Evolutionary conservation across 2,113 vertebrate genomes (phyloP), one percentile per base, ranked within the genome.

Genomic region (Zonotrichia leucophrys): DNA sequence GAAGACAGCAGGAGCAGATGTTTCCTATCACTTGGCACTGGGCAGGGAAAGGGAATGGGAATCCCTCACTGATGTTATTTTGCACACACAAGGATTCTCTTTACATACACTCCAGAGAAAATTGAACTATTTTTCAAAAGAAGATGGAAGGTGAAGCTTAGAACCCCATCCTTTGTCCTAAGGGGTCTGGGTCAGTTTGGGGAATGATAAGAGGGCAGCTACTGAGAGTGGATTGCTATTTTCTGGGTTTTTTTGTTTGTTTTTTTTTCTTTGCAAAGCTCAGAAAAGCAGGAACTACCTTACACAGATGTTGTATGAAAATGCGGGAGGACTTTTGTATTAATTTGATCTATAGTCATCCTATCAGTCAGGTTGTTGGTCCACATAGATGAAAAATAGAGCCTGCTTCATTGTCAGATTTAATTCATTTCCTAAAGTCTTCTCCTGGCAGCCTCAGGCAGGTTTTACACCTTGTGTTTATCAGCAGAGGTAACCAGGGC

Each of bases 1-100:
- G 82, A 90, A 86, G 75, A 80, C 64, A 90, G 8, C 28, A 74
- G 25, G 52, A 94, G 50, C 74, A 94, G 87, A 85, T 90, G 73
- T 92, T 94, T 88, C 30, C 44, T 35, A 39, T 50, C 70, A 37
- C 42, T 83, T 74, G 50, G 24, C 39, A 53, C 33, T 39, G 37
- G 22, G 41, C 66, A 82, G 30, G 41, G 37, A 22, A 68, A 69
- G 17, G 46, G 42, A 72, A 31, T 66, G 49, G 70, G 59, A 85
- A 46, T 90, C 74, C n/a, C 11, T 62, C 9, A 15, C 44, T 15
- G 55, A 7, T 80, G 27, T 63, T 73, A 10, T 74, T 89, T 79
- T 76, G 42, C 1, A 1, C 35, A 15, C 28, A 62, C 31, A 62
- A 60, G 42, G 41, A 39, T 76, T 20, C 5, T 83, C 23, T 76